Conservation (phyloP, 2,113 vertebrate species). For the Entomyzon cyanotis region DNA sequence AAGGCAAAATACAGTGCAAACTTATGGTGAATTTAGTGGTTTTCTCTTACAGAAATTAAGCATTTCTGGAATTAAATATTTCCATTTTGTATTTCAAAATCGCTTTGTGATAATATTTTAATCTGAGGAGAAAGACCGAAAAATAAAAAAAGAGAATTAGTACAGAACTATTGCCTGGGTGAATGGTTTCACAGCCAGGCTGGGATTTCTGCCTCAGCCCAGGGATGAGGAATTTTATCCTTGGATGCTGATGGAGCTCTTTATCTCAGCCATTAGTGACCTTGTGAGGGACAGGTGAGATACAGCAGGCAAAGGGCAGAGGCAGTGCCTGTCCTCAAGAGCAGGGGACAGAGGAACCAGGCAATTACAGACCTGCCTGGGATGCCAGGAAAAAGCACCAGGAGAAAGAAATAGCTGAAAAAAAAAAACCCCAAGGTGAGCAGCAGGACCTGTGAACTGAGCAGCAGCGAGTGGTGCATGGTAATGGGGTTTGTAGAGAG, state of each 20-base stretch:
- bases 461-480: rapidly evolving
- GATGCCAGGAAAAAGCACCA: background rate
- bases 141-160: no score
- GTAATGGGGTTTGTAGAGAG: background rate
- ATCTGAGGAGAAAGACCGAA: no score
- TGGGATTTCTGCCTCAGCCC: no score
- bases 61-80: no score
- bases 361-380: background rate
- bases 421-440: background rate
- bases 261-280: constrained; percentile 58
- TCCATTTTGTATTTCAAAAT: no score
- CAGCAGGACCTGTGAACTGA: background rate
- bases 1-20: no score
- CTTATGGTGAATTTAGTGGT: no score
- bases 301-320: constrained; percentile 55
- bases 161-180: no score
- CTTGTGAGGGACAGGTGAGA: constrained; percentile 69
- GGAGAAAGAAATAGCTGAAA: background rate
- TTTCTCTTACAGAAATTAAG: no score
- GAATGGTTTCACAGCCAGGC: no score
- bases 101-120: no score
- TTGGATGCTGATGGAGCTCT: background rate
- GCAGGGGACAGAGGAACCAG: background rate
- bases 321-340: background rate
- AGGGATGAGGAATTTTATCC: background rate